These are phyloP conservation scores for Gymnoscopelus braueri DNA, from an alignment of 2,797 vertebrate species.

Conservation along the genomic window DNA sequence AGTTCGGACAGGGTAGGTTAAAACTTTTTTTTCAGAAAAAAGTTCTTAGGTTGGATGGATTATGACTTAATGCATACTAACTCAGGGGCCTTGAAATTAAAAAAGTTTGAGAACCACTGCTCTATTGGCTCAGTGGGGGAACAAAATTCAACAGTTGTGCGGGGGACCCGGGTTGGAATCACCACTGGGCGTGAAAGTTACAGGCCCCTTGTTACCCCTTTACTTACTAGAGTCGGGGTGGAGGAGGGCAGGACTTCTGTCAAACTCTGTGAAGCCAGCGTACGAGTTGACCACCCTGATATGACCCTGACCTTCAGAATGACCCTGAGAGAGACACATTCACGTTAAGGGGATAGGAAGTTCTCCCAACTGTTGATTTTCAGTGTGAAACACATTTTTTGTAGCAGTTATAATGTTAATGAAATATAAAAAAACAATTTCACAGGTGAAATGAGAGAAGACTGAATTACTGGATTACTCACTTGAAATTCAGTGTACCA, in stretches of 20 bases:
- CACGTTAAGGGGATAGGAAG: neutral
- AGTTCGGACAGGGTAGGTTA: no score
- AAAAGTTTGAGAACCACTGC: no score
- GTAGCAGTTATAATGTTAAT: constrained; percentile 2
- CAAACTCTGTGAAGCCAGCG: constrained; percentile 88
- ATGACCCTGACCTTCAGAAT: constrained; percentile 76
- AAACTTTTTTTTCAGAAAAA: no score
- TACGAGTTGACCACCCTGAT: constrained; percentile 89
- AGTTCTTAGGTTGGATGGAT: no score
- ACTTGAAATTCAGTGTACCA: no score
- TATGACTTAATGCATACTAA: no score
- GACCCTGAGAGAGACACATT: constrained; percentile 65
- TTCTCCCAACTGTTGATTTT: constrained; percentile 1
- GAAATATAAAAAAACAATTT: neutral
- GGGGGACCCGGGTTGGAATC: neutral
- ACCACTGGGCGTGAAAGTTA: neutral
- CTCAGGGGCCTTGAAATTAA: no score
- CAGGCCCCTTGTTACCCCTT: neutral
- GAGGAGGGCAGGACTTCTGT: constrained; percentile 77
- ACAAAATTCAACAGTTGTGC: no score
- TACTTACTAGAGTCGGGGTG: constrained; percentile 78
- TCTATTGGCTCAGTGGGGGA: no score
- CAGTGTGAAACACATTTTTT: neutral
- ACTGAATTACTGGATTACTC: no score
- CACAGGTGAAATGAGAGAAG: no score